Percentiles rank a stretch among this genome's conserved stretches.
Evolutionary conservation across 2,797 vertebrate genomes (phyloP).

Genomic region (Ispidina lecontei): DNA sequence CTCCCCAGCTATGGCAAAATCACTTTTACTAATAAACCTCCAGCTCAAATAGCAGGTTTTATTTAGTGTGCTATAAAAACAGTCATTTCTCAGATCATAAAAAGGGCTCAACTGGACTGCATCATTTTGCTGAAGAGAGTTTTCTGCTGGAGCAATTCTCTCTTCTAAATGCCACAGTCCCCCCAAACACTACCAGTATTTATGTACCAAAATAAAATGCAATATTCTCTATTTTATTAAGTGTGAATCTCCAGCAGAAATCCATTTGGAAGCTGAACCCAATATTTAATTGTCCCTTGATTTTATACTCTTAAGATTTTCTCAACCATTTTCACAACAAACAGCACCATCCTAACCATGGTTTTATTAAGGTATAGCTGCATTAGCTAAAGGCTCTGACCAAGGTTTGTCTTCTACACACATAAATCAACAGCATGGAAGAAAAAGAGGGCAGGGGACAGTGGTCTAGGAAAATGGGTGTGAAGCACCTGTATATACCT

Average conservation of each 20-base stretch:
- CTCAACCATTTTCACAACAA: background rate
- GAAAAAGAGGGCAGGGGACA: background rate
- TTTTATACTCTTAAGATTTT: slow-evolving; percentile 56
- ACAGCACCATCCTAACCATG: background rate
- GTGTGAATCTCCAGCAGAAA: slow-evolving; percentile 47
- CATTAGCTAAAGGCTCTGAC: background rate
- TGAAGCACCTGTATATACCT: background rate
- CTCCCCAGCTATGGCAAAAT: slow-evolving; percentile 7
- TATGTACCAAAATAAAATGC: slow-evolving; percentile 66
- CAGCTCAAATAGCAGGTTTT: slow-evolving; percentile 73
- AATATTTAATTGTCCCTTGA: slow-evolving; percentile 59
- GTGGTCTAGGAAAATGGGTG: background rate
- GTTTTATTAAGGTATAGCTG: background rate
- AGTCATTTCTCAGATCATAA: slow-evolving; percentile 79
- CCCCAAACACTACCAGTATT: background rate
- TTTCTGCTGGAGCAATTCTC: slow-evolving; percentile 37
- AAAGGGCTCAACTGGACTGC: slow-evolving; percentile 65
- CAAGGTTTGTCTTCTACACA: background rate
- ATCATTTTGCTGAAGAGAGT: slow-evolving; percentile 69
- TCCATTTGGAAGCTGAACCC: slow-evolving; percentile 49
- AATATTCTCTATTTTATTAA: slow-evolving; percentile 72
- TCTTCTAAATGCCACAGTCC: slow-evolving; percentile 16
- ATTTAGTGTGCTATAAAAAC: slow-evolving; percentile 78
- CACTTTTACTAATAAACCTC: slow-evolving; percentile 68
- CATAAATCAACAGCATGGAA: background rate